phyloP scores from a whole-genome alignment of 2,888 invertebrate species.

The Ischnura elegans region DNA sequence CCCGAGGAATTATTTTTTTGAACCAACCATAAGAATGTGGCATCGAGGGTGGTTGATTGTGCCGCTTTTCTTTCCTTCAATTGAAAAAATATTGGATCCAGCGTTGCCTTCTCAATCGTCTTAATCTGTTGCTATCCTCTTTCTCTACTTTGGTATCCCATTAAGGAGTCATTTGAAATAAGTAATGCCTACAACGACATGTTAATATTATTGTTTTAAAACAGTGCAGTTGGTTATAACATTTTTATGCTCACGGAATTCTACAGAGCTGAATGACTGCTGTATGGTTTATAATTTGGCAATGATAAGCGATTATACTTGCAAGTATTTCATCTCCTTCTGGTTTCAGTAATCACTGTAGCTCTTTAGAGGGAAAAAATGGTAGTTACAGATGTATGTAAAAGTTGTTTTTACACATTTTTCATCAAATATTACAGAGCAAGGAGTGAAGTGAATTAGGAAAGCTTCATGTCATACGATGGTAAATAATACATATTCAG shows the following conservation, averaged over 20 bases:
- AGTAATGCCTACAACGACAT: background rate
- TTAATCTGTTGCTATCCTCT: background rate
- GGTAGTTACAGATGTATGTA: background rate
- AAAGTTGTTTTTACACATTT: background rate
- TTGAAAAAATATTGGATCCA: background rate
- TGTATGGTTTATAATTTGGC: background rate
- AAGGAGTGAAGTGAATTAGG: background rate
- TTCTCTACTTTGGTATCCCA: background rate
- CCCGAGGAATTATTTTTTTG: constrained; percentile 28
- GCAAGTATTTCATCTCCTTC: background rate
- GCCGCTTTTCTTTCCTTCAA: background rate
- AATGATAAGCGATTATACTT: background rate
- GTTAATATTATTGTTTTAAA: constrained; percentile 4
- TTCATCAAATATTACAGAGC: background rate
- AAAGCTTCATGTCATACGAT: background rate
- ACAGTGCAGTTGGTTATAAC: background rate
- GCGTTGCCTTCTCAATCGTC: background rate
- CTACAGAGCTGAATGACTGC: background rate
- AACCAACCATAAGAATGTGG: background rate
- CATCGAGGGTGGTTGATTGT: background rate
- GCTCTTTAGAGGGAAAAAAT: background rate
- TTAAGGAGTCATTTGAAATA: background rate
- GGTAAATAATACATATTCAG: too few relatives aligned
- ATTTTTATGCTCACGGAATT: background rate
- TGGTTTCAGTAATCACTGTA: background rate